These are phyloP conservation scores for Chrysodeixis includens DNA, from an alignment of 2,888 invertebrate species.

Conservation along the genomic window DNA sequence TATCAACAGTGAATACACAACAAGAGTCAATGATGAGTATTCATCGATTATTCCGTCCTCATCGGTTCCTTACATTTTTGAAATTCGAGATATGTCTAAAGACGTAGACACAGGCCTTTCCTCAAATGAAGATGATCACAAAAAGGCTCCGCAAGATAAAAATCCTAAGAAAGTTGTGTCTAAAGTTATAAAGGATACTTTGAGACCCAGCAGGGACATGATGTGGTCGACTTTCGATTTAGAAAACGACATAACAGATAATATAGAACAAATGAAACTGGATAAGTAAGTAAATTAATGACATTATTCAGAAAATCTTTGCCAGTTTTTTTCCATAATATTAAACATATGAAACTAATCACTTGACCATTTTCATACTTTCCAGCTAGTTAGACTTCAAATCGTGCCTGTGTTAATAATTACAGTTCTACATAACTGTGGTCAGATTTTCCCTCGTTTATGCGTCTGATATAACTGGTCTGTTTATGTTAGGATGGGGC, in stretches of 20 bases:
- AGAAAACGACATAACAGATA: slow-evolving; percentile 50
- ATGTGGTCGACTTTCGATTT: slow-evolving; percentile 64
- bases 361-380: too few relatives aligned
- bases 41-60: slow-evolving; percentile 33
- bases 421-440: too few relatives aligned
- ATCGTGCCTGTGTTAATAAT: too few relatives aligned
- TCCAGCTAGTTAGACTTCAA: too few relatives aligned
- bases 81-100: slow-evolving; percentile 70
- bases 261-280: slow-evolving; percentile 61
- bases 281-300: slow-evolving; percentile 63
- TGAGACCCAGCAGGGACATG: slow-evolving; percentile 69
- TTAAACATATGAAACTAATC: too few relatives aligned
- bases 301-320: neutral
- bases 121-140: slow-evolving; percentile 66
- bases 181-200: slow-evolving; percentile 64
- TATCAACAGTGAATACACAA: slow-evolving; percentile 65
- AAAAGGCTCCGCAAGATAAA: slow-evolving; percentile 67
- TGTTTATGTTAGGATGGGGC: slow-evolving; percentile 70
- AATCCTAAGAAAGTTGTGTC: slow-evolving; percentile 61
- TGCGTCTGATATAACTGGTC: too few relatives aligned
- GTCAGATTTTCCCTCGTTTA: too few relatives aligned
- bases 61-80: slow-evolving; percentile 71
- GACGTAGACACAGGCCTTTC: slow-evolving; percentile 56
- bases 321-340: too few relatives aligned
- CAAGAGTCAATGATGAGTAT: slow-evolving; percentile 64